phyloP scores from a whole-genome alignment of 1,140 invertebrate genomes.

The Drosophila nigromelanica region DNA sequence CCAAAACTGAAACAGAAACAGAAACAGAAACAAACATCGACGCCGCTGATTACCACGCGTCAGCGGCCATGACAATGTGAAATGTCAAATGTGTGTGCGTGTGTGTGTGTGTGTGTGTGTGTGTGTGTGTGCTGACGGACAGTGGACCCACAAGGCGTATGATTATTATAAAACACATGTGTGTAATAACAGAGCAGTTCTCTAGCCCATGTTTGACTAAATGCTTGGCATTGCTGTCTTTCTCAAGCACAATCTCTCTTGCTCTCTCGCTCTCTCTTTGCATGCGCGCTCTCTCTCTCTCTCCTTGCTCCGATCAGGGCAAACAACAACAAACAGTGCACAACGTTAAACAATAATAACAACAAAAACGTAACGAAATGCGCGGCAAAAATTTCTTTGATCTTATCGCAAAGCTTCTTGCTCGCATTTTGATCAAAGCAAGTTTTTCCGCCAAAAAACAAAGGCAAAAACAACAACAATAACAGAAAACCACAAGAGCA shows the following conservation, averaged over 20 bases:
- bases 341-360: constrained; percentile 23
- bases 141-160: constrained; percentile 62
- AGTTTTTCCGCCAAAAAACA: constrained; percentile 83
- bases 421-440: constrained; percentile 84
- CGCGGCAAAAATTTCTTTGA: constrained; percentile 84
- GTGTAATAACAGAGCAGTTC: constrained; percentile 37
- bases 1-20: constrained; percentile 1
- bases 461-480: constrained; percentile 32
- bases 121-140: constrained; percentile 39
- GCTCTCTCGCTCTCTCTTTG: not conserved
- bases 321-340: constrained; percentile 44
- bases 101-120: constrained; percentile 32
- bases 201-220: constrained; percentile 71
- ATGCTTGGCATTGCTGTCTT: constrained; percentile 50
- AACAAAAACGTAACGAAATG: constrained; percentile 69
- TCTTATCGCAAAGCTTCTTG: constrained; percentile 84
- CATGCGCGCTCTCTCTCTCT: constrained; percentile 32
- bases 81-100: constrained; percentile 54
- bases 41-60: constrained; percentile 67
- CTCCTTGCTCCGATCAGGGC: constrained; percentile 11
- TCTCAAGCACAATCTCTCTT: constrained; percentile 1
- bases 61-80: constrained; percentile 75
- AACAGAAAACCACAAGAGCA: constrained; percentile 51
- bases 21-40: constrained; percentile 15
- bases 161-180: constrained; percentile 58